These are phyloP conservation scores for Corvus cornix DNA, from an alignment of 2,113 vertebrate species.

Conservation along the genomic window DNA sequence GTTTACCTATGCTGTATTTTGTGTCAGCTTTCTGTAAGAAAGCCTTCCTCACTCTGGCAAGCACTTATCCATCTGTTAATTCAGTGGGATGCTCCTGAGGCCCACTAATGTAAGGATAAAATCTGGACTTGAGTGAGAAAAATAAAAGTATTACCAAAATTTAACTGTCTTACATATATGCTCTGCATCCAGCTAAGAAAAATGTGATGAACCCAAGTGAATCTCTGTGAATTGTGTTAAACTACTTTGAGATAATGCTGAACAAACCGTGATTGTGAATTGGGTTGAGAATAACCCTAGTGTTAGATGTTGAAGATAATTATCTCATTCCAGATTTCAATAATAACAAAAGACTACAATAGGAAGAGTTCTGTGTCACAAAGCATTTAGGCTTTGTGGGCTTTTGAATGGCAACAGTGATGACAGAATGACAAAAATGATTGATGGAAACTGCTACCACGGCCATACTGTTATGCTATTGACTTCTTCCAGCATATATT, in stretches of 20 bases:
- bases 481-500: neutral
- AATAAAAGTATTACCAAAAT: neutral
- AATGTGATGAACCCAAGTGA: neutral
- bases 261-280: neutral
- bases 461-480: neutral
- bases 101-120: neutral
- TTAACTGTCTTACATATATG: neutral
- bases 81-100: neutral
- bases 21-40: neutral
- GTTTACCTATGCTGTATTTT: neutral
- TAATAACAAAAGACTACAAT: neutral
- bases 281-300: neutral
- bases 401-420: neutral
- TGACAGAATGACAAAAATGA: neutral
- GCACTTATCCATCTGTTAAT: neutral
- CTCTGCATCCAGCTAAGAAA: neutral
- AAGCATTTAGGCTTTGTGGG: neutral
- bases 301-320: neutral
- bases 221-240: neutral
- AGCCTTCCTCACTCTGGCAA: neutral
- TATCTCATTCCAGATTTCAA: neutral
- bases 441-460: neutral
- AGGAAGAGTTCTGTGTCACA: neutral
- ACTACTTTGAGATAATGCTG: neutral
- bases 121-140: neutral